A percentile compares a stretch with the other conserved stretches of the same genome.
These are phyloP conservation scores for Athalia cordata DNA, from an alignment of 2,888 invertebrate genomes.

Conservation along the genomic window DNA sequence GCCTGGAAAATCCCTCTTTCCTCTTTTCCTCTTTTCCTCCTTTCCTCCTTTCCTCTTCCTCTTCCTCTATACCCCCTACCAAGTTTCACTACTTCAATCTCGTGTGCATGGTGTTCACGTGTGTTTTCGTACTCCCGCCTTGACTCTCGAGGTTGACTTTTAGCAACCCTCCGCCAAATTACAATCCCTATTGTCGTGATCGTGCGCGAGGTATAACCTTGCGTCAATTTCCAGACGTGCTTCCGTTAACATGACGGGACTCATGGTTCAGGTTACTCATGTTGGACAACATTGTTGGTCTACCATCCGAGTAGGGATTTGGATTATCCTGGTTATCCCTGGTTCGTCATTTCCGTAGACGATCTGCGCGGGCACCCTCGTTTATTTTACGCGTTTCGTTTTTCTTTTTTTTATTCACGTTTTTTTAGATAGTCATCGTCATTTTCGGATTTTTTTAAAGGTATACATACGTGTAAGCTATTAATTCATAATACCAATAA, in stretches of 20 bases:
- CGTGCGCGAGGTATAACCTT: conserved; percentile 14
- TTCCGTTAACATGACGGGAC: conserved; percentile 4
- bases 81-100: not conserved
- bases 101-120: conserved; percentile 27
- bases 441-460: too few species aligned
- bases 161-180: conserved; percentile 31
- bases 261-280: conserved; percentile 2
- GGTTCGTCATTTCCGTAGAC: too few species aligned
- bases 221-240: conserved; percentile 1
- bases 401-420: too few species aligned
- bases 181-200: conserved; percentile 36
- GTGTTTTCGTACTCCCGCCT: conserved; percentile 12
- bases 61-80: not conserved
- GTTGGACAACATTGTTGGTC: too few species aligned
- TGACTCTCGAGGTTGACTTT: conserved; percentile 20
- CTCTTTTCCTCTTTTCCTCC: conserved; percentile 13
- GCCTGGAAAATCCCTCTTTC: conserved; percentile 31
- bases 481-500: conserved; percentile 8
- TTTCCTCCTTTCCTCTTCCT: too few species aligned
- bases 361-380: too few species aligned
- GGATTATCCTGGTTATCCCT: too few species aligned
- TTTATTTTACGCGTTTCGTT: too few species aligned
- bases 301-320: too few species aligned
- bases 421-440: too few species aligned
- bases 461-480: not conserved